A percentile compares a stretch with the other conserved stretches of the same genome.
Evolutionary conservation across 2,113 vertebrate genomes (phyloP).

Genomic region (Sarotherodon lohbergeri): DNA sequence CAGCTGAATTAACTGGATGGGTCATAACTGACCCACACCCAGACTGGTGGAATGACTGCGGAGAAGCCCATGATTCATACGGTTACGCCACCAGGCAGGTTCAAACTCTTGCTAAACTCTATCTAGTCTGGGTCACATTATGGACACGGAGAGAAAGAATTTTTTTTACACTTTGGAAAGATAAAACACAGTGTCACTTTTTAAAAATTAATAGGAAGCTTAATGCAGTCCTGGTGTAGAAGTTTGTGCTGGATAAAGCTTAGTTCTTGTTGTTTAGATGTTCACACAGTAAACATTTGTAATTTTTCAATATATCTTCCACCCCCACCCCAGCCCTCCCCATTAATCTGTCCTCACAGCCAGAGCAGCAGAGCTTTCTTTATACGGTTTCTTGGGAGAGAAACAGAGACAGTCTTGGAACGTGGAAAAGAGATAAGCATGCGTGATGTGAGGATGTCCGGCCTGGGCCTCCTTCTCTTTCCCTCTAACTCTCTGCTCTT

Average conservation of each 20-base stretch:
- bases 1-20: slow-evolving; percentile 34
- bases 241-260: not conserved
- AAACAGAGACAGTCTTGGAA: slow-evolving; percentile 9
- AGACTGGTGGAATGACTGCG: not conserved
- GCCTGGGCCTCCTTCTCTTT: not conserved
- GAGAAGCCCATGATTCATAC: slow-evolving; percentile 28
- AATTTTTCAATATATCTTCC: not conserved
- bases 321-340: not conserved
- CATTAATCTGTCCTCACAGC: not conserved
- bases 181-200: not conserved
- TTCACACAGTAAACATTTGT: not conserved
- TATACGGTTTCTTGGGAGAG: not conserved
- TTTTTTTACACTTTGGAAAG: not conserved
- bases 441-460: slow-evolving; percentile 34
- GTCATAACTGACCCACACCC: slow-evolving; percentile 45
- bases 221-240: not conserved
- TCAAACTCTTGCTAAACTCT: slow-evolving; percentile 3
- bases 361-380: not conserved
- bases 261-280: not conserved
- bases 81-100: not conserved
- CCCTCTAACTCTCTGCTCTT: not conserved
- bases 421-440: slow-evolving; percentile 54
- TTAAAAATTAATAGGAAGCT: not conserved
- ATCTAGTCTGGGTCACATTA: not conserved
- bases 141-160: not conserved